Conservation (phyloP, 2,113 vertebrate species). For the Epinephelus moara region DNA sequence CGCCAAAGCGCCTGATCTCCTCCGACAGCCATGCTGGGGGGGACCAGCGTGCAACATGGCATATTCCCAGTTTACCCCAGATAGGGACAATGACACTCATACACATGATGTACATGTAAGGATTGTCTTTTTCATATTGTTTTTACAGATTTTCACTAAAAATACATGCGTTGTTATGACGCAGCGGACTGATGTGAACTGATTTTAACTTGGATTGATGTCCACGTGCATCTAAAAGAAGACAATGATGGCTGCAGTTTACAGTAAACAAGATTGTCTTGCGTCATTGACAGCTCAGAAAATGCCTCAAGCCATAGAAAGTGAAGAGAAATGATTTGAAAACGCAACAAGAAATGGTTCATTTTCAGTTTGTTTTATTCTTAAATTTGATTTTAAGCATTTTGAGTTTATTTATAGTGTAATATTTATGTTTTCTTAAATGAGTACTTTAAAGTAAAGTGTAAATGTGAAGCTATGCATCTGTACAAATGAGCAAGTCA, state of each 20-base stretch:
- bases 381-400: not conserved
- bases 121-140: not conserved
- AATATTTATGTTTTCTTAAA: not conserved
- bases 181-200: not conserved
- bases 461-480: not conserved
- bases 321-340: not conserved
- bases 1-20: conserved; percentile 61
- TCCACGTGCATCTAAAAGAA: not conserved
- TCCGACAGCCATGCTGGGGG: conserved; percentile 66
- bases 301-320: not conserved
- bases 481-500: not conserved
- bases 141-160: not conserved
- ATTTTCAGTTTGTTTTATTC: not conserved
- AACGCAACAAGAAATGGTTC: not conserved
- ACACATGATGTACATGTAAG: not conserved
- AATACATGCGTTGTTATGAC: not conserved
- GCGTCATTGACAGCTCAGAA: not conserved
- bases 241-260: not conserved
- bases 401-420: not conserved
- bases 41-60: conserved; percentile 55
- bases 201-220: not conserved
- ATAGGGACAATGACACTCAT: conserved; percentile 46
- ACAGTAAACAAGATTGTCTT: not conserved
- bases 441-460: not conserved
- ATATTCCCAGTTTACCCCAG: conserved; percentile 59